These are phyloP conservation scores for Biston betularia DNA, from an alignment of 2,888 invertebrate species.

Conservation along the genomic window DNA sequence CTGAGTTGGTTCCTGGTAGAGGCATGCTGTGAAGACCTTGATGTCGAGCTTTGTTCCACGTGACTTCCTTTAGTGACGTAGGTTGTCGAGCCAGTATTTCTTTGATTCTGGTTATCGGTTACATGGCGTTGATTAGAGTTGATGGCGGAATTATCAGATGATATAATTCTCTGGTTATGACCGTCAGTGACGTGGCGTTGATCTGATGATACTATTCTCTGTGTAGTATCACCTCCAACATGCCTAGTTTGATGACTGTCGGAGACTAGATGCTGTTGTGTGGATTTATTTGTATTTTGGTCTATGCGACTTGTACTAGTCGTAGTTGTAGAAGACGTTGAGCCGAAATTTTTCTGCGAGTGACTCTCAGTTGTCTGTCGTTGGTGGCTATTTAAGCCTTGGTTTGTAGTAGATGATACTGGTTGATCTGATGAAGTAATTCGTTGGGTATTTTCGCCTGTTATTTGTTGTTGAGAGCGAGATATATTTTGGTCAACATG, in stretches of 20 bases:
- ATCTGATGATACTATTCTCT: slow-evolving; percentile 61
- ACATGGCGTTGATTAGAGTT: slow-evolving; percentile 46
- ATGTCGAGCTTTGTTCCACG: slow-evolving; percentile 55
- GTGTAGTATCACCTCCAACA: slow-evolving; percentile 55
- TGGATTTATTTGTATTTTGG: slow-evolving; percentile 56
- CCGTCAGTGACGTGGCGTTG: slow-evolving; percentile 42
- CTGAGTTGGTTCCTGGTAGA: slow-evolving; percentile 75
- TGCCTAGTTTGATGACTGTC: slow-evolving; percentile 48
- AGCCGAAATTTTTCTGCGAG: slow-evolving; percentile 50
- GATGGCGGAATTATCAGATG: slow-evolving; percentile 56
- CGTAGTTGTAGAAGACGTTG: slow-evolving; percentile 44
- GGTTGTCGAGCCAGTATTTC: slow-evolving; percentile 49
- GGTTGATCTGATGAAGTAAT: slow-evolving; percentile 53
- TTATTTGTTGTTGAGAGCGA: slow-evolving; percentile 57
- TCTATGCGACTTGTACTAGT: slow-evolving; percentile 51
- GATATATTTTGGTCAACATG: slow-evolving; percentile 56
- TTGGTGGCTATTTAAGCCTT: slow-evolving; percentile 51
- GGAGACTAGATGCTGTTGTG: slow-evolving; percentile 53
- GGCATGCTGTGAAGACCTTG: slow-evolving; percentile 67
- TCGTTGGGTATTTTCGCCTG: slow-evolving; percentile 49
- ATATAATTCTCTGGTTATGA: slow-evolving; percentile 57
- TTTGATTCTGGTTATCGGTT: slow-evolving; percentile 46
- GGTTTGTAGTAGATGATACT: slow-evolving; percentile 50
- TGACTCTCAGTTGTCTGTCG: slow-evolving; percentile 48
- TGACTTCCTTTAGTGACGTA: slow-evolving; percentile 57